Conservation (phyloP, 2,888 invertebrate species). For the Caenorhabditis afra region DNA sequence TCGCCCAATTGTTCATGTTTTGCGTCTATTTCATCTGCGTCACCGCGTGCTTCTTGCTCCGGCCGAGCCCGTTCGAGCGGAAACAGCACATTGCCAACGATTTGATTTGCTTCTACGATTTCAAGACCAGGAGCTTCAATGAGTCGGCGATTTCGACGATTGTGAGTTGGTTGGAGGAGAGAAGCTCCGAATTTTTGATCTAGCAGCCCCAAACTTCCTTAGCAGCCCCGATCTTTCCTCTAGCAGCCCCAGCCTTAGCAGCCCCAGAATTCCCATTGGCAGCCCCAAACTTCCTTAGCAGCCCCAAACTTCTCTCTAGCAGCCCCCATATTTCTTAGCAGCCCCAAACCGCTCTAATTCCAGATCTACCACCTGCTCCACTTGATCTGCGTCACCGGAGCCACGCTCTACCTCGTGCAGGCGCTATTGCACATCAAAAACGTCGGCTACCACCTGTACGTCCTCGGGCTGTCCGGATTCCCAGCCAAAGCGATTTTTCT, state of each 20-base stretch:
- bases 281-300: too few relatives aligned
- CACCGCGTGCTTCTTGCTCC: slow-evolving; percentile 89
- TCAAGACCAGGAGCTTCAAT: slow-evolving; percentile 35
- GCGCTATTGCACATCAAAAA: slow-evolving; percentile 84
- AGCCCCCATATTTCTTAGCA: background rate
- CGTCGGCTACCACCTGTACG: slow-evolving; percentile 93
- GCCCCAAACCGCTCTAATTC: slow-evolving; percentile 6
- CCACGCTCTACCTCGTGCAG: slow-evolving; percentile 84
- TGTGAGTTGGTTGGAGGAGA: slow-evolving; percentile 17
- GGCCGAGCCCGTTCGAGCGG: slow-evolving; percentile 85
- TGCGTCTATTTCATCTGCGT: slow-evolving; percentile 92
- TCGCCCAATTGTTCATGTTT: slow-evolving; percentile 89
- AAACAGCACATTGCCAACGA: slow-evolving; percentile 40
- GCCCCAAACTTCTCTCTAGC: background rate
- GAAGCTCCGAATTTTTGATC: background rate
- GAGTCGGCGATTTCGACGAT: slow-evolving; percentile 44
- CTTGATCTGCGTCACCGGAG: slow-evolving; percentile 88
- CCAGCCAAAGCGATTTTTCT: slow-evolving; percentile 94
- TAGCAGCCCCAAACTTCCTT: background rate
- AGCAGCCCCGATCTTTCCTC: background rate
- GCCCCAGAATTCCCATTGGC: too few relatives aligned
- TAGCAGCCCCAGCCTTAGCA: background rate
- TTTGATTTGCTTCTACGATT: slow-evolving; percentile 53
- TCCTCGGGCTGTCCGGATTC: slow-evolving; percentile 92
- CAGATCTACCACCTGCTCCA: slow-evolving; percentile 84